Base-by-base conservation (phyloP, 2,797 vertebrate species). In the Atherinosoma microstoma region DNA sequence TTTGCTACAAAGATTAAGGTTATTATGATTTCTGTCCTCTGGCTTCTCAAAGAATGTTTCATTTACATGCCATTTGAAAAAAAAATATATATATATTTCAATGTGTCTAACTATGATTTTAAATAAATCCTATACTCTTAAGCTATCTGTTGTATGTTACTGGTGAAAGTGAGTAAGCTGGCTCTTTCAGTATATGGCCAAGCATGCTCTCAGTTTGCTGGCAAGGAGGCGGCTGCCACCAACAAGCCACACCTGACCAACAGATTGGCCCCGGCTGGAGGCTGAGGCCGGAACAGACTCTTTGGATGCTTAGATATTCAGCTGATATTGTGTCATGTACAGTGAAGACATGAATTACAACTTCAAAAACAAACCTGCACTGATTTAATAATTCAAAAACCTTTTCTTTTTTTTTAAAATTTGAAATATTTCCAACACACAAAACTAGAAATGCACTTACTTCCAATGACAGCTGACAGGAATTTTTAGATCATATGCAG, bases 261-360 rank as follows among this genome's bases (percentile, higher is more conserved):
- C 93, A 94, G 93, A 94, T 94, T 94, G 94, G 83, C 67, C 93
- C 78, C 91, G 81, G 92, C 89, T 77, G 91, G 93, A 80, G 65
- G 40, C 70, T 12, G 76, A 78, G 69, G 64, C 72, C 72, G 61
- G 66, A 75, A 84, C 75, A 73, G 68, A 79, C 84, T 67, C 76
- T 62, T 42, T 67, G 71, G 67, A 84, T 18, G 58, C 66, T 79
- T 35, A 38, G 58, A 32, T 65, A 75, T 82, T 78, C 67, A 67
- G 75, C 68, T 65, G 35, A 67, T 34, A 64, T 12, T 54, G 68
- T 70, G 70, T 24, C 29, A 18, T 34, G 58, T 18, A 68, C 64
- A 64, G 63, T 22, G 24, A n/a, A 47, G 34, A 30, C 34, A 47
- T 36, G 56, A 15, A 27, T 20, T 49, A 53, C 49, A 22, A 58